Evolutionary conservation across 1,140 invertebrate genomes (phyloP), one percentile per base, ranked within the genome.

Genomic region (Lordiphosa clarofinis): DNA sequence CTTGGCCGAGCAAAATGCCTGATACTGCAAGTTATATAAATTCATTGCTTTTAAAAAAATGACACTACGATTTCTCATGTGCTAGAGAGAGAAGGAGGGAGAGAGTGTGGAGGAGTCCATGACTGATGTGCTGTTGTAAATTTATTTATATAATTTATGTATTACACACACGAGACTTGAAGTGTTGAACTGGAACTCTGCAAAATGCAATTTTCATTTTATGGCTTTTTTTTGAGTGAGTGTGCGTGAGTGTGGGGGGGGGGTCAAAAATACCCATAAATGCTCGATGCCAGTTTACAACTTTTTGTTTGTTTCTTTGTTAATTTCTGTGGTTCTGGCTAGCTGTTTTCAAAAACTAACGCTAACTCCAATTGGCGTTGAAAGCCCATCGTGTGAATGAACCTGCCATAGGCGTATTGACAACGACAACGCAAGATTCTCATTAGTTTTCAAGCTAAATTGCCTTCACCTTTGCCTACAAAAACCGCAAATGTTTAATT

Each of bases 351-450:
- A 6, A 31, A 64, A 82, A 75, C 78, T 72, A 72, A 56, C 50
- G 54, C 54, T 55, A 50, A 49, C 56, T 40, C 78, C 76, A 81
- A 82, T 76, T 81, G 68, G 62, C 55, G 50, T 68, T 68, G 61
- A 69, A 37, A 52, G 37, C n/a, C 13, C 38, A 10, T 42, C 24
- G 38, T 60, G 21, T 15, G 62, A 79, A 63, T 74, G 76, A 81
- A 81, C 65, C 56, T 38, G 53, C 49, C 49, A 53, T 62, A 57
- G 62, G 63, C 63, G 47, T 56, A 54, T 61, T 46, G 47, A 49
- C 47, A 36, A 28, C 43, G 43, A 46, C 43, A 31, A 46, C 24
- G 43, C 12, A 37, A 47, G 47, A 68, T 48, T 42, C 64, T 73
- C 76, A 82, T 82, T 82, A 82, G 73, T 68, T 67, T 58, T 28